These are phyloP conservation scores for Cichlasoma orientale DNA, from an alignment of 2,797 vertebrate genomes.

Conservation along the genomic window DNA sequence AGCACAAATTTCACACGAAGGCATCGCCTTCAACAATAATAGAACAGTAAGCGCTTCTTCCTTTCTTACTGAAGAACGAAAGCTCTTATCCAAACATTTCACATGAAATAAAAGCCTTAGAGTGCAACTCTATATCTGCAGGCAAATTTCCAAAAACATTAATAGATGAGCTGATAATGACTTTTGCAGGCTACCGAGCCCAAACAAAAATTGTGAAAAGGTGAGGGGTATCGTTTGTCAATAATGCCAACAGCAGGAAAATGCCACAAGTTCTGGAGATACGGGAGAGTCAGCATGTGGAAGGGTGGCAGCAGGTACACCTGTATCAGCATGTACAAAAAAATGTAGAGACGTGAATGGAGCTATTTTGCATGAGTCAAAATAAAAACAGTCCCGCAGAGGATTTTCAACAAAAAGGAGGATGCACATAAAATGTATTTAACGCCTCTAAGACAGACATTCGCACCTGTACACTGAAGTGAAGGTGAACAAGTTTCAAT, in stretches of 20 bases:
- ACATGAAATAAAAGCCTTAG: slow-evolving; percentile 12
- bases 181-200: neutral
- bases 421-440: neutral
- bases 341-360: neutral
- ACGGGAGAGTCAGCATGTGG: neutral
- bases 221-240: neutral
- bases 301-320: neutral
- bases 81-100: neutral
- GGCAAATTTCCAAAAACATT: neutral
- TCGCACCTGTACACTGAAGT: neutral
- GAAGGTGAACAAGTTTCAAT: neutral
- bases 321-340: neutral
- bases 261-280: neutral
- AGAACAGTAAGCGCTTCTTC: neutral
- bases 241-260: neutral
- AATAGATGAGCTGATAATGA: neutral
- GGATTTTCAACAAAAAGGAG: neutral
- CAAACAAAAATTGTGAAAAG: neutral
- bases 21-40: neutral
- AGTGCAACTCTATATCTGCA: neutral
- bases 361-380: neutral
- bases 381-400: neutral
- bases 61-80: neutral
- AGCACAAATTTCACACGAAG: slow-evolving; percentile 32
- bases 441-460: neutral